Base-by-base conservation (phyloP, 2,113 vertebrate genomes). In the Xerus inauris region DNA sequence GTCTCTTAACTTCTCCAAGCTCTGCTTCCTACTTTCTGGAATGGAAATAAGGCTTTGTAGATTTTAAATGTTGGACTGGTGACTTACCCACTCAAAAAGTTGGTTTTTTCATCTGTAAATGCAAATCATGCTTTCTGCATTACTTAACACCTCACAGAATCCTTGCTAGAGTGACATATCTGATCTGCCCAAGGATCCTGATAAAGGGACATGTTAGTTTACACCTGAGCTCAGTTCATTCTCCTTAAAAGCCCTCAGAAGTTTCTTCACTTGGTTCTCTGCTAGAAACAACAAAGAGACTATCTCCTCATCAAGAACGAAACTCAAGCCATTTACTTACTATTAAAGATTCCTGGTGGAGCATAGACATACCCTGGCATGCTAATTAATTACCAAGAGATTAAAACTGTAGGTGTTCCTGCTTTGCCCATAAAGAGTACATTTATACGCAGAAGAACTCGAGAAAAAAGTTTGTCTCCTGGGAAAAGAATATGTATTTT, bases 131-230 rank as follows among this genome's bases (percentile, higher is more conserved):
- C 42, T 76, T 75, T 26, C 42, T 93, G 8, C 26, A 28, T 89
- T 79, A 54, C 57, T 69, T 7, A 45, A 86, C 45, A 65, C 42
- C 6, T 77, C 47, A 28, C 51, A 54, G 38, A 69, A 87, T 26
- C 77, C 8, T 59, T 32, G 1, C 0, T n/a, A 32, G 4, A 51
- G 10, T 28, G 24, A 5, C 11, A 0, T 28, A 35, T 57, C 51
- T 79, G 28, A 17, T 54, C 40, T 45, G 12, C 17, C 17, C 38
- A 65, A 47, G 8, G 1, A 22, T 82, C 91, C 71, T 76, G 47
- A 84, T 19, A 30, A 40, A 92, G 64, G 40, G 12, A 32, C 22
- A 65, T 8, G 8, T 20, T 54, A 30, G 3, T 81, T 87, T 91
- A 85, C 7, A 59, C 2, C 26, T 62, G 59, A 77, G 28, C 32